Conservation (phyloP, 2,888 invertebrate genomes). For the Tetramorium bicarinatum region DNA sequence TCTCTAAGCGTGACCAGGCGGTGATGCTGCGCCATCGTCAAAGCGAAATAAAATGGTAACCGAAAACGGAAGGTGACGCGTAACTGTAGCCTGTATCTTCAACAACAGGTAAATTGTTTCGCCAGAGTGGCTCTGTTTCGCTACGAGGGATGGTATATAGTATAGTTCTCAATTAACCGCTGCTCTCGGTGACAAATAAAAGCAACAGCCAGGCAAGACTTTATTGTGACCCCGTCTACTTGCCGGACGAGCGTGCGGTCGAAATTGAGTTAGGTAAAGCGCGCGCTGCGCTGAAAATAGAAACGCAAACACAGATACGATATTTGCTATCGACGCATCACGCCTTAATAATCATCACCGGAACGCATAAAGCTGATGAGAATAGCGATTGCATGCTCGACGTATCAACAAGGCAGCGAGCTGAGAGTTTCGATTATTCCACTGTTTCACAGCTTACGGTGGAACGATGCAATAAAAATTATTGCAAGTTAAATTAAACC, state of each 20-base stretch:
- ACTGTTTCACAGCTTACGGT: not conserved
- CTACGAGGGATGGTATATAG: not conserved
- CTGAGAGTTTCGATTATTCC: conserved; percentile 38
- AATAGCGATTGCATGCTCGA: conserved; percentile 21
- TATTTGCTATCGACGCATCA: conserved; percentile 34
- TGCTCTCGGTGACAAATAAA: conserved; percentile 16
- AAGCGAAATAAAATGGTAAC: conserved; percentile 18
- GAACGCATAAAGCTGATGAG: conserved; percentile 24
- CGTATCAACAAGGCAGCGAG: conserved; percentile 19
- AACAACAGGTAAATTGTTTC: conserved; percentile 28
- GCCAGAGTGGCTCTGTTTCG: not conserved
- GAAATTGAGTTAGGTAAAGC: conserved; percentile 41
- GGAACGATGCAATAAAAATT: not conserved
- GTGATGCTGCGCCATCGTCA: not conserved
- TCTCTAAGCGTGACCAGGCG: conserved; percentile 6
- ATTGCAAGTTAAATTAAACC: not conserved
- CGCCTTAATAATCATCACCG: conserved; percentile 43
- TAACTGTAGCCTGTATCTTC: conserved; percentile 8
- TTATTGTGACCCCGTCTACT: conserved; percentile 24
- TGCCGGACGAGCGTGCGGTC: conserved; percentile 17
- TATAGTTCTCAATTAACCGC: conserved; percentile 40
- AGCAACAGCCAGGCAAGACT: conserved; percentile 28
- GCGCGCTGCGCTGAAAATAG: conserved; percentile 22
- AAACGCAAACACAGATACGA: conserved; percentile 1
- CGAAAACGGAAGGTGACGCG: conserved; percentile 6